phyloP scores from a whole-genome alignment of 2,888 invertebrate species.

The Cartodere bifasciata region DNA sequence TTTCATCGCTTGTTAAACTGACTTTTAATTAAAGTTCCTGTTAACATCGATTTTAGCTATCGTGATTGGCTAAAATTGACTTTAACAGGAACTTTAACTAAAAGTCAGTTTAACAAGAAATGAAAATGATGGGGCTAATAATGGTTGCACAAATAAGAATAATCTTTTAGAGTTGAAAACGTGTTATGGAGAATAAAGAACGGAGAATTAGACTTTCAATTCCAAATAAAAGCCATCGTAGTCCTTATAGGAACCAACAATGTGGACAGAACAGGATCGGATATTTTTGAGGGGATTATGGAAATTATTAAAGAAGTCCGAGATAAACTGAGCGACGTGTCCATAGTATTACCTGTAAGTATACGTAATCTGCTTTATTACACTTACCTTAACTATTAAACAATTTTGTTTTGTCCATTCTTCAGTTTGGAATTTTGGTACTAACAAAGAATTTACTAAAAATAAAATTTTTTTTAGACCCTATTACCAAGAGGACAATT shows the following conservation, averaged over 20 bases:
- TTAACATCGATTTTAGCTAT: too few species aligned
- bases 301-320: slow-evolving; percentile 44
- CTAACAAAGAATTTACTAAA: too few species aligned
- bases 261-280: slow-evolving; percentile 44
- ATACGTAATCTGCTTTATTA: slow-evolving; percentile 4
- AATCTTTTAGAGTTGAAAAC: slow-evolving; percentile 44
- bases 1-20: too few species aligned
- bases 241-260: slow-evolving; percentile 56
- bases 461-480: slow-evolving; percentile 42
- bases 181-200: slow-evolving; percentile 55
- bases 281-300: slow-evolving; percentile 48
- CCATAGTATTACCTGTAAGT: slow-evolving; percentile 44
- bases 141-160: too few species aligned
- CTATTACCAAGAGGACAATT: slow-evolving; percentile 52
- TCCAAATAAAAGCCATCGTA: slow-evolving; percentile 53
- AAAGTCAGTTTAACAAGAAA: too few species aligned
- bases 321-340: slow-evolving; percentile 41
- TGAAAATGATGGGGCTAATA: too few species aligned
- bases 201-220: slow-evolving; percentile 52
- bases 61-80: too few species aligned
- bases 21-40: too few species aligned
- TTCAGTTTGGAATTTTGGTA: too few species aligned
- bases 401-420: too few species aligned
- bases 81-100: too few species aligned
- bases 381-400: slow-evolving; percentile 2